Evolutionary conservation across 1,140 invertebrate species (phyloP).

Genomic region (Aculops lycopersici): DNA sequence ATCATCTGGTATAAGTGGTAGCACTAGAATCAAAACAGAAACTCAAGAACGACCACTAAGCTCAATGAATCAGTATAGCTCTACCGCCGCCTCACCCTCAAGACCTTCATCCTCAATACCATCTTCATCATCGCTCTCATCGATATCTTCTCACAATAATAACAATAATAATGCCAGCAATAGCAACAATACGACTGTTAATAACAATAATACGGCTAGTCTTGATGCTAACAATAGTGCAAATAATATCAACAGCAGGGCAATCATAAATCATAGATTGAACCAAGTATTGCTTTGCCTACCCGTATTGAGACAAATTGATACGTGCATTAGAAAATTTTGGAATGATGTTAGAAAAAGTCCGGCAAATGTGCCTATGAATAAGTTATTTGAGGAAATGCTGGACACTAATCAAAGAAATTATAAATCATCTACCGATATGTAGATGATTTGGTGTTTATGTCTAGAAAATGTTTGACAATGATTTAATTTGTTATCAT

Average conservation of each 20-base stretch:
- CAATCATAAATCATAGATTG: conserved; percentile 23
- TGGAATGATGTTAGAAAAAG: conserved; percentile 60
- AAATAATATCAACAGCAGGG: conserved; percentile 19
- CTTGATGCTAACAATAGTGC: neutral
- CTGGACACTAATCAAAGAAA: conserved; percentile 27
- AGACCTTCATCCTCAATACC: neutral
- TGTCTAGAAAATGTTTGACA: too few relatives aligned
- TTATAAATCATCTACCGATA: neutral
- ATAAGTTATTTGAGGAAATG: conserved; percentile 90
- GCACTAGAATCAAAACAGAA: neutral
- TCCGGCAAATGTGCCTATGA: conserved; percentile 53
- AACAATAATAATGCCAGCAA: neutral
- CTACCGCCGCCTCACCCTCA: too few relatives aligned
- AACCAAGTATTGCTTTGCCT: conserved; percentile 58
- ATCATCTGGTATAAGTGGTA: neutral
- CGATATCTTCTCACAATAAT: too few relatives aligned
- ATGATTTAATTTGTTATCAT: too few relatives aligned
- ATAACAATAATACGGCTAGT: neutral
- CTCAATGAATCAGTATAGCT: neutral
- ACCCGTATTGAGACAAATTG: conserved; percentile 55
- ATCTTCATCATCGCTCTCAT: neutral
- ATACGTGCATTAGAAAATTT: conserved; percentile 49
- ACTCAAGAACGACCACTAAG: too few relatives aligned
- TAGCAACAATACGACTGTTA: neutral
- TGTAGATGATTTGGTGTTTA: too few relatives aligned